Evolutionary conservation across 2,888 invertebrate species (phyloP), one percentile per base, ranked within the genome.

Genomic region (Argyra leucocephala): DNA sequence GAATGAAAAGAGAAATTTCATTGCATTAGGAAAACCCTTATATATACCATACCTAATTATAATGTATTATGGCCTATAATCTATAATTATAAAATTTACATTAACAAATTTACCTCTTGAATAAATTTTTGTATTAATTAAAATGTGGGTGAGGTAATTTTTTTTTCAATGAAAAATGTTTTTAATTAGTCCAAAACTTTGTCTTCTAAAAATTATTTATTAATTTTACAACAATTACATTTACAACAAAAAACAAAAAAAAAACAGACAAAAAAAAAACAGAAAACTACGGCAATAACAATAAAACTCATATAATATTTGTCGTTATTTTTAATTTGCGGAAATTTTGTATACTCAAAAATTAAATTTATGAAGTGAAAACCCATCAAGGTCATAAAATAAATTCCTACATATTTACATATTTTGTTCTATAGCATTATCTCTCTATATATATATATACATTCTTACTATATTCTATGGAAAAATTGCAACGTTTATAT

Each of bases 261-360:
- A 31, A 3, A 31, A 31, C 1, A 10, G 31, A 6, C 7, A 31
- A 3, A 31, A 31, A 31, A 31, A 31, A 31, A 31, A 48, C 48
- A 48, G 18, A 48, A 7, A 37, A 37, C 3, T 12, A 37, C 3
- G 37, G 3, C 5, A 10, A 37, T 15, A 15, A 15, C 37, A 48
- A 48, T 48, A 48, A 48, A 48, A 48, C n/a, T 48, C 15, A 2
- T 48, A 48, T 48, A 9, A 48, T 15, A 48, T 48, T 48, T 48
- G 48, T 48, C 48, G 48, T 48, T 48, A 48, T 48, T 48, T 48
- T 48, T 48, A 48, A 48, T 48, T 48, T 48, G 48, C 48, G 48
- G 48, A 48, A 48, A 48, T 48, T n/a, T 48, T 18, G n/a, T 48
- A 48, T 18, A 48, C 48, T 48, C 18, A 18, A 48, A 48, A 48